Percentiles rank a stretch among this genome's conserved stretches.
phyloP scores from a whole-genome alignment of 2,113 vertebrate species.

The Corydoras maculifer region DNA sequence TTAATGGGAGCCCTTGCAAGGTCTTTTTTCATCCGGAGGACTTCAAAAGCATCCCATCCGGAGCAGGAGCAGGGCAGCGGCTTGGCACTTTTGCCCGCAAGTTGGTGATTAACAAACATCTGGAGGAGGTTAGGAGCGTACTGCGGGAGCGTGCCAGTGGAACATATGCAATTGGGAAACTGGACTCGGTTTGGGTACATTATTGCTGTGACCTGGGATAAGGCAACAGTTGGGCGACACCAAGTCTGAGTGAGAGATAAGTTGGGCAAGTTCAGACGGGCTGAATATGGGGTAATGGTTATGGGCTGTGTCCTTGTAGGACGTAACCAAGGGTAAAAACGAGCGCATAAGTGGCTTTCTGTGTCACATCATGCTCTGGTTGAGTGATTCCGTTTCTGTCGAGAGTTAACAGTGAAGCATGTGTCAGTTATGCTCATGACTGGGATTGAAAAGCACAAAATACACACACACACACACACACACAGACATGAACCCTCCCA shows the following conservation, averaged over 20 bases:
- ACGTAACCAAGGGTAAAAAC: conserved; percentile 17
- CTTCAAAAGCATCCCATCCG: conserved; percentile 56
- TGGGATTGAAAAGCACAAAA: neutral
- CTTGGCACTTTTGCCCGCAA: conserved; percentile 46
- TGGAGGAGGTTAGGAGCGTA: conserved; percentile 59
- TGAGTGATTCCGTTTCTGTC: neutral
- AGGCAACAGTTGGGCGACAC: conserved; percentile 11
- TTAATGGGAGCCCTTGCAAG: conserved; percentile 22
- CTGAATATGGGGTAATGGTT: conserved; percentile 22
- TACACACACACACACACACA: conserved; percentile 27
- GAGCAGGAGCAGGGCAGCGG: conserved; percentile 40
- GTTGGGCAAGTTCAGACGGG: conserved; percentile 7
- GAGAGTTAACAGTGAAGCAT: neutral
- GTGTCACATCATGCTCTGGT: neutral
- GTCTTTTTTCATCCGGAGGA: conserved; percentile 30
- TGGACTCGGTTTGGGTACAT: conserved; percentile 25
- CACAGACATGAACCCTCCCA: conserved; percentile 20
- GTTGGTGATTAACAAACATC: conserved; percentile 61
- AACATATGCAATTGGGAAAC: conserved; percentile 55
- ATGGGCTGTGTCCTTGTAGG: conserved; percentile 1
- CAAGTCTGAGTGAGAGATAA: conserved; percentile 17
- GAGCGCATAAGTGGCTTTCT: neutral
- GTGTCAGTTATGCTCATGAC: neutral
- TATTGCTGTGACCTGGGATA: conserved; percentile 8
- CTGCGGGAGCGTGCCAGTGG: conserved; percentile 47